Conservation (phyloP, 2,888 invertebrate genomes). For the Rhaphigaster nebulosa region DNA sequence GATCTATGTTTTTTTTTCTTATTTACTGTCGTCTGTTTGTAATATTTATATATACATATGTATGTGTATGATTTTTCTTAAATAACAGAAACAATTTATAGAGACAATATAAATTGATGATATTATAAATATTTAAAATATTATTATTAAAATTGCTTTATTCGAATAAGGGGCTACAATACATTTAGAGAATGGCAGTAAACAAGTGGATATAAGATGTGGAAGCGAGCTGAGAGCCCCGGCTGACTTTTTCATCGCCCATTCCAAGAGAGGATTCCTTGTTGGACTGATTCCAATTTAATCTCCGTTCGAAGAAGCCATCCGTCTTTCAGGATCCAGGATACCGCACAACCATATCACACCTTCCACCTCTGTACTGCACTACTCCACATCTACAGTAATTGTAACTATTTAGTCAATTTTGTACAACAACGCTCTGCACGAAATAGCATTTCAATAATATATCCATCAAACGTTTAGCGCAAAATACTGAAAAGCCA, state of each 20-base stretch:
- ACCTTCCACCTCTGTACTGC: background rate
- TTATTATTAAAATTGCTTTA: background rate
- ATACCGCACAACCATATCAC: background rate
- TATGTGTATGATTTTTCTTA: too few species aligned
- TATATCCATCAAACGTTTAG: too few species aligned
- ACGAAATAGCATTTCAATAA: too few species aligned
- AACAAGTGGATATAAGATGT: background rate
- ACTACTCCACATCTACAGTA: background rate
- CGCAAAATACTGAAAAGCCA: too few species aligned
- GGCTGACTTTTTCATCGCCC: conserved; percentile 29
- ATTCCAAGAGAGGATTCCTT: background rate
- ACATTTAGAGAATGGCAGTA: background rate
- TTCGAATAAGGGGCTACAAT: background rate
- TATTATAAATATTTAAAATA: background rate
- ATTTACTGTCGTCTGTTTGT: too few species aligned
- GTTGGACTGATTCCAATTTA: conserved; percentile 47
- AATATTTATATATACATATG: too few species aligned
- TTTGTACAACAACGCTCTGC: too few species aligned
- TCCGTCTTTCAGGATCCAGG: background rate
- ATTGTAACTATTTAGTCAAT: background rate
- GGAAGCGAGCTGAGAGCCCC: background rate
- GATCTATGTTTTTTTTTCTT: too few species aligned
- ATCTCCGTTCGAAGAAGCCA: conserved; percentile 33
- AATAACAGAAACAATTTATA: too few species aligned
- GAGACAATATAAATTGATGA: too few species aligned